These are phyloP conservation scores for Hephaestus fuliginosus DNA, from an alignment of 2,797 vertebrate species.

Conservation along the genomic window DNA sequence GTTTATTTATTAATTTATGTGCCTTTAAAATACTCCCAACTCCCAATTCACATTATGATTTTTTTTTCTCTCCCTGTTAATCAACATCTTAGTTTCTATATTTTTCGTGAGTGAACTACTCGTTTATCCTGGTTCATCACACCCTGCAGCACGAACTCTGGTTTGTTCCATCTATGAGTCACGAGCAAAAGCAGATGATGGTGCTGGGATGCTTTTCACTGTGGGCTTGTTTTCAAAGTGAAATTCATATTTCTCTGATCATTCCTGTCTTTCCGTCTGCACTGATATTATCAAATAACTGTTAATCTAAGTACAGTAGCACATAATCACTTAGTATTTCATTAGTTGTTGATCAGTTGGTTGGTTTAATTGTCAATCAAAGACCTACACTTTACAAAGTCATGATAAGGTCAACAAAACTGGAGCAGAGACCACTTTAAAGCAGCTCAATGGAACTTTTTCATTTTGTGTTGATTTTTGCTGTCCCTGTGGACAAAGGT, in stretches of 20 bases:
- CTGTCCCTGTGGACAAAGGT: no score
- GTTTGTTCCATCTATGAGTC: conserved; percentile 1
- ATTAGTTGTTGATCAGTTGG: not conserved
- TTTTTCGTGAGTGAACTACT: not conserved
- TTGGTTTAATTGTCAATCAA: not conserved
- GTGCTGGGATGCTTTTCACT: conserved; percentile 13
- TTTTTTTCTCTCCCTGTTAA: not conserved
- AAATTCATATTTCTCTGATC: not conserved
- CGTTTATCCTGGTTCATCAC: not conserved
- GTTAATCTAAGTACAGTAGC: not conserved
- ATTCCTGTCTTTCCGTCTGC: not conserved
- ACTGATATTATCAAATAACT: not conserved
- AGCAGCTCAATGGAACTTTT: not conserved
- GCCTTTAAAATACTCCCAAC: conserved; percentile 10
- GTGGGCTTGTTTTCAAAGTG: not conserved
- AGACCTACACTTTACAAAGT: not conserved
- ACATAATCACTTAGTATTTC: not conserved
- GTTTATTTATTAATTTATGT: not conserved
- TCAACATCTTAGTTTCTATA: not conserved
- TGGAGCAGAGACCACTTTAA: not conserved
- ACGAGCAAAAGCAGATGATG: conserved; percentile 16
- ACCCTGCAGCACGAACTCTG: not conserved
- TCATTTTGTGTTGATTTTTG: no score
- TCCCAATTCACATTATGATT: not conserved
- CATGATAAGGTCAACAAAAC: not conserved